Base-by-base conservation (phyloP, 2,888 invertebrate species). In the Adelphocoris suturalis region DNA sequence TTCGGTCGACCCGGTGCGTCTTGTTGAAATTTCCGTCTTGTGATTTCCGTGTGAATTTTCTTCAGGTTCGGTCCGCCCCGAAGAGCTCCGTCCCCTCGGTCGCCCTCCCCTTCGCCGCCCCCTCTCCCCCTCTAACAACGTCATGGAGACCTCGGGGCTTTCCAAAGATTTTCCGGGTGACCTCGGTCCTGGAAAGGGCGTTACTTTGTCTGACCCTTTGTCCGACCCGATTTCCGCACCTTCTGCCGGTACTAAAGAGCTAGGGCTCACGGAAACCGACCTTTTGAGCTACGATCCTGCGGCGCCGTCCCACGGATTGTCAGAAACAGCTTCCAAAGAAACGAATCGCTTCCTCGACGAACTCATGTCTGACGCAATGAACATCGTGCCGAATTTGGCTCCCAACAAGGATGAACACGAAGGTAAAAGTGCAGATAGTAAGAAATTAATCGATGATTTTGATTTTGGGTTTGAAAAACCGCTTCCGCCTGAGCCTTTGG, bases 401-500 rank as follows among this genome's bases (percentile, higher is more conserved):
- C 12, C 78, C 16, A 81, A 61, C 16, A 89, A 52, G 47, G 68
- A 27, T 27, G 89, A 89, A 27, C 23, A 46, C 27, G 61, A 85
- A 57, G 37, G 55, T 27, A 28, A 28, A 61, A 19, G 4, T 52
- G 23, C 14, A 13, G 68, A 68, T 52, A 52, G 52, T 52, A 82
- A 48, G 27, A 37, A 55, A 55, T 46, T 57, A 23, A 14, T 37
- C 12, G 78, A 52, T n/a, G 88, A 55, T 76, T 75, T 76, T 57
- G 82, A 61, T 23, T 91, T 91, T 75, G 91, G 89, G 52, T 91
- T 90, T 48, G 89, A 91, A 61, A 93, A 93, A 89, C 93, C 93
- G 0, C 90, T 93, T 75, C 93, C 93, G 4, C 93, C 93, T 14
- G 90, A 93, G 86, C 93, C 93, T 0, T 92, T 91, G 68, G 93